phyloP scores from a whole-genome alignment of 1,140 invertebrate genomes.

The Plodia interpunctella region DNA sequence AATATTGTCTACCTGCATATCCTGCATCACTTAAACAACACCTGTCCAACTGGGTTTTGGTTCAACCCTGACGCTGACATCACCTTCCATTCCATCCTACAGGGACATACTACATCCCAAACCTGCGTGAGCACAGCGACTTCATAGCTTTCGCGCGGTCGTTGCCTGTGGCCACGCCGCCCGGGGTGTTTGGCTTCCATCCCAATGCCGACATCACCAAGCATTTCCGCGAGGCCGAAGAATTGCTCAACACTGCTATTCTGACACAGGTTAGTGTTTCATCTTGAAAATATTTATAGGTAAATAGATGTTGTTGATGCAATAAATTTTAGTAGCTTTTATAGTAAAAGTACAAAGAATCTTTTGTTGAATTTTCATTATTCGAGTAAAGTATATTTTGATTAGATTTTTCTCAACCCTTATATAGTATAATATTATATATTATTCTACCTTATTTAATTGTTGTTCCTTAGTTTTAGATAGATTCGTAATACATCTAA shows the following conservation, averaged over 20 bases:
- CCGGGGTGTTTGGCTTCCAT: conserved; percentile 95
- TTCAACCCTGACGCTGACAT: no score
- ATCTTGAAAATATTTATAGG: neutral
- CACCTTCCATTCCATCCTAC: no score
- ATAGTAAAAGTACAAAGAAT: no score
- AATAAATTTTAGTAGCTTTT: no score
- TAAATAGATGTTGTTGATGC: no score
- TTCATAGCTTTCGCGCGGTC: conserved; percentile 87
- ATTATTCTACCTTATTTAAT: neutral
- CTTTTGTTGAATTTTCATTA: no score
- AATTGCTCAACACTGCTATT: conserved; percentile 87
- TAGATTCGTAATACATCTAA: neutral
- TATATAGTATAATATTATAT: no score
- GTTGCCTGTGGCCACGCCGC: conserved; percentile 88
- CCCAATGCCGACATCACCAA: conserved; percentile 96
- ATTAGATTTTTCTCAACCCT: no score
- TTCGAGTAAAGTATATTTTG: no score
- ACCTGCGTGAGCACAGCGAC: conserved; percentile 84
- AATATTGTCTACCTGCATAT: no score
- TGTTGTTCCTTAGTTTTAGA: neutral
- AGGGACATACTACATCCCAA: conserved; percentile 87
- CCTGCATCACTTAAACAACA: no score
- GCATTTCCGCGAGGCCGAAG: conserved; percentile 91
- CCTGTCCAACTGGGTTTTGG: no score
- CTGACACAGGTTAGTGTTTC: conserved; percentile 85